Conservation (phyloP, 2,888 invertebrate genomes). For the Yponomeuta malinellus region DNA sequence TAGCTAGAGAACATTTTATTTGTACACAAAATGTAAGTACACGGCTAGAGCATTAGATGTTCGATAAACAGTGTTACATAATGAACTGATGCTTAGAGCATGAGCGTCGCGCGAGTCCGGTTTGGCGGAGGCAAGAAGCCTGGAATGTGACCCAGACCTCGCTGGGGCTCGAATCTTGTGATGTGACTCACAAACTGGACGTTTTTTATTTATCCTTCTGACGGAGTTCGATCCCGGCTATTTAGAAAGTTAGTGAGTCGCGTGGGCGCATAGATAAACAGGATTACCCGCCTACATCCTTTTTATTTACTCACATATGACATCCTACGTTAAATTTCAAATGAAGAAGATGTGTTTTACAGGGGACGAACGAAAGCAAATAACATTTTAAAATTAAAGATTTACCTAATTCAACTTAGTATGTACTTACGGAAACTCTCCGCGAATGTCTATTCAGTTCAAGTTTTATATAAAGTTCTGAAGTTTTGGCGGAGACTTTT, state of each 20-base stretch:
- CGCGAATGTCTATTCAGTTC: neutral
- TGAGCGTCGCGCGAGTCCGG: conserved; percentile 30
- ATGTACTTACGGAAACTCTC: no score
- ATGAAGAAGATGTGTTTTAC: conserved; percentile 18
- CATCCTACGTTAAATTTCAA: conserved; percentile 33
- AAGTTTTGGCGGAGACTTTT: neutral
- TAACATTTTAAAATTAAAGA: neutral
- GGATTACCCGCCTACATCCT: conserved; percentile 49
- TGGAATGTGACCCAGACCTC: conserved; percentile 73
- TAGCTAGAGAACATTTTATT: neutral
- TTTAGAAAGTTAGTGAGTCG: conserved; percentile 53
- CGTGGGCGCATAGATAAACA: conserved; percentile 63
- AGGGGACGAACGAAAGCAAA: neutral
- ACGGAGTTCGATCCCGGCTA: conserved; percentile 33
- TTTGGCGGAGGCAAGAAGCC: conserved; percentile 31
- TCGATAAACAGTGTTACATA: conserved; percentile 5
- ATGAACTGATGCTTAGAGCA: conserved; percentile 4
- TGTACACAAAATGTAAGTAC: neutral
- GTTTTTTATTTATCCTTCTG: conserved; percentile 29
- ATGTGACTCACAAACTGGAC: conserved; percentile 43
- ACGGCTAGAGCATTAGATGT: neutral
- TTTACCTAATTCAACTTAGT: conserved; percentile 1
- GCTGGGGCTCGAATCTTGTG: conserved; percentile 53
- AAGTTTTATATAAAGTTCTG: neutral
- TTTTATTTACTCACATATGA: conserved; percentile 33